These are phyloP conservation scores for Urocolius indicus DNA, from an alignment of 2,113 vertebrate species.

Conservation along the genomic window DNA sequence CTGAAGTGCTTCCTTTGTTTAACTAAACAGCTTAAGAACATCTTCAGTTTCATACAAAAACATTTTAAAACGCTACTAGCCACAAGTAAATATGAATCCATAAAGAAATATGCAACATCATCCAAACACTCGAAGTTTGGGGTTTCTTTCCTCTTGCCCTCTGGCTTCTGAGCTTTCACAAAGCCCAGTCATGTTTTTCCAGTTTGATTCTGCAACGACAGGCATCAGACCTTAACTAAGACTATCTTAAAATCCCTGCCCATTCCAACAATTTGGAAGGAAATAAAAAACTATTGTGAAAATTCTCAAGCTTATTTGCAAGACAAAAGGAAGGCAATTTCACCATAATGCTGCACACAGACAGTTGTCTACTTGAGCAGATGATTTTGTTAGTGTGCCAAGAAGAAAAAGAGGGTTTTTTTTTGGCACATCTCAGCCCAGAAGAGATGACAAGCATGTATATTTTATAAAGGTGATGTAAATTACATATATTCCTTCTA, in stretches of 20 bases:
- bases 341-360: no score
- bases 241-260: neutral
- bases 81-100: neutral
- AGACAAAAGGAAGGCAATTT: neutral
- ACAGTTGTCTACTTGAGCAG: neutral
- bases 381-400: neutral
- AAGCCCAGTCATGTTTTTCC: neutral
- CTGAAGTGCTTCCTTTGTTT: neutral
- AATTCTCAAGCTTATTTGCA: neutral
- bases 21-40: neutral
- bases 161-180: neutral
- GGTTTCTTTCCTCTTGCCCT: neutral
- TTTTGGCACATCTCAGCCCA: neutral
- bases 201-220: neutral
- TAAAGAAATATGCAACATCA: conserved; percentile 3
- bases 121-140: neutral
- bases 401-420: neutral
- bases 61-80: neutral
- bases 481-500: neutral
- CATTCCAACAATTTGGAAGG: neutral
- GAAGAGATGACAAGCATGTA: neutral
- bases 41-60: neutral
- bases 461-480: neutral
- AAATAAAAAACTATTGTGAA: neutral
- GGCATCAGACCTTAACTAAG: neutral